These are phyloP conservation scores for Seriola aureovittata DNA, from an alignment of 2,113 vertebrate genomes.

Conservation along the genomic window DNA sequence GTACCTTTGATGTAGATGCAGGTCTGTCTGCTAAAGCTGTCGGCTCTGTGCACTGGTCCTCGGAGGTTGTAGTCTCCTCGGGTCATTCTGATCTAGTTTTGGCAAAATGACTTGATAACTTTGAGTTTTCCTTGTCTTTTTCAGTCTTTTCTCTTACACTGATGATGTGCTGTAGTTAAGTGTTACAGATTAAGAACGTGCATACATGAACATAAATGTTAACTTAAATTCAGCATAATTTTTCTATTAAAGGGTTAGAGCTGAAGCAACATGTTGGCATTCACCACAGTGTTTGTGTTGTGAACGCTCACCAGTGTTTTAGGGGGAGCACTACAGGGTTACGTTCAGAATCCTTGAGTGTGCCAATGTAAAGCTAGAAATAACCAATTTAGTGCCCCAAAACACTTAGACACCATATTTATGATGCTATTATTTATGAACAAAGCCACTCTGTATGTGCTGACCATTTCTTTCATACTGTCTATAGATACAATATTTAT, in stretches of 20 bases:
- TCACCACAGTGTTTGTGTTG: slow-evolving; percentile 6
- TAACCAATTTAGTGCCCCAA: background rate
- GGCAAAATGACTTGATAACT: background rate
- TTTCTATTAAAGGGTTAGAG: no score
- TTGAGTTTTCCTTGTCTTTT: background rate
- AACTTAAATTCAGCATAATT: slow-evolving; percentile 58
- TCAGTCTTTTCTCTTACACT: slow-evolving; percentile 11
- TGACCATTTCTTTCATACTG: background rate
- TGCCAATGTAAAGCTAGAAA: slow-evolving; percentile 21
- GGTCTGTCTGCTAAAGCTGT: background rate
- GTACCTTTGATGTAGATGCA: slow-evolving; percentile 2
- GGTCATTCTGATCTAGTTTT: slow-evolving; percentile 2
- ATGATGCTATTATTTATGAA: background rate
- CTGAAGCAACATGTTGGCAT: slow-evolving; percentile 1
- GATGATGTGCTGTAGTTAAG: slow-evolving; percentile 26
- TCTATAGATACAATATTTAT: slow-evolving; percentile 28
- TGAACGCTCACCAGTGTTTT: background rate
- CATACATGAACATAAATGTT: slow-evolving; percentile 59
- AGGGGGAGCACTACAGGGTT: slow-evolving; percentile 1
- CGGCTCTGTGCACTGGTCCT: background rate
- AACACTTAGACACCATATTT: background rate
- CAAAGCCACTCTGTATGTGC: background rate
- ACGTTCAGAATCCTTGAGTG: slow-evolving; percentile 28
- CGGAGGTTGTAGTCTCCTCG: background rate
- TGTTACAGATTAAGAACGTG: slow-evolving; percentile 51